A percentile compares a stretch with the other conserved stretches of the same genome.
phyloP scores from a whole-genome alignment of 2,888 invertebrate genomes.

The Campoplex capitator region DNA sequence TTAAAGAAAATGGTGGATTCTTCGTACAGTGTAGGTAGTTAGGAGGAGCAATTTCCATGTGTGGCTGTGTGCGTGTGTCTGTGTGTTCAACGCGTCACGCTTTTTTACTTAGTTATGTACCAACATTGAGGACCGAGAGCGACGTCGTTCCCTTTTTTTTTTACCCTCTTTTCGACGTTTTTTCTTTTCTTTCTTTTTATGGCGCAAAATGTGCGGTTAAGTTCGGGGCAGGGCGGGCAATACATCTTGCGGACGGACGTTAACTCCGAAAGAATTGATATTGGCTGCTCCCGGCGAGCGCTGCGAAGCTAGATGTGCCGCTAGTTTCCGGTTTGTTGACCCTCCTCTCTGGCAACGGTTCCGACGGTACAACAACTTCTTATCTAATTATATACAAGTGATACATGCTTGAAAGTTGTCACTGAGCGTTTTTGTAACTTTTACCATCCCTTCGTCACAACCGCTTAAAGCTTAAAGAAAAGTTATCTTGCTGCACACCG shows the following conservation, averaged over 20 bases:
- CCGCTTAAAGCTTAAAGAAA: background rate
- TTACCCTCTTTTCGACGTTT: background rate
- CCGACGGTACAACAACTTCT: constrained; percentile 14
- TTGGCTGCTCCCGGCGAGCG: constrained; percentile 40
- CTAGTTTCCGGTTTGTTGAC: constrained; percentile 26
- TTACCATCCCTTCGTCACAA: background rate
- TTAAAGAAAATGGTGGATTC: constrained; percentile 31
- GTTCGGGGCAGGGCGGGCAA: constrained; percentile 45
- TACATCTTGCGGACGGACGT: constrained; percentile 64
- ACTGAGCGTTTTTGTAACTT: background rate
- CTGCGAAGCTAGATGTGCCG: background rate
- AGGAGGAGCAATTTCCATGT: background rate
- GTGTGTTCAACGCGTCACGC: constrained; percentile 9
- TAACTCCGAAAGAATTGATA: constrained; percentile 65
- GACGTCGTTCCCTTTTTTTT: constrained; percentile 5
- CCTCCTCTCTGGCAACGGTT: background rate
- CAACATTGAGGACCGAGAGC: constrained; percentile 33
- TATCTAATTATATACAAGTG: background rate
- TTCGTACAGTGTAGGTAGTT: constrained; percentile 18
- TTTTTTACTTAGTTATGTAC: constrained; percentile 33
- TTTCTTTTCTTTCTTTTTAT: constrained; percentile 12
- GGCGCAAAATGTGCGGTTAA: constrained; percentile 46
- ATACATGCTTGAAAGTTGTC: background rate
- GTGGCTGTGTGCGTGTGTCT: background rate
- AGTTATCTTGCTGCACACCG: too few species aligned